Evolutionary conservation across 1,140 invertebrate species (phyloP), one percentile per base, ranked within the genome.

Genomic region (Ceratitis capitata): DNA sequence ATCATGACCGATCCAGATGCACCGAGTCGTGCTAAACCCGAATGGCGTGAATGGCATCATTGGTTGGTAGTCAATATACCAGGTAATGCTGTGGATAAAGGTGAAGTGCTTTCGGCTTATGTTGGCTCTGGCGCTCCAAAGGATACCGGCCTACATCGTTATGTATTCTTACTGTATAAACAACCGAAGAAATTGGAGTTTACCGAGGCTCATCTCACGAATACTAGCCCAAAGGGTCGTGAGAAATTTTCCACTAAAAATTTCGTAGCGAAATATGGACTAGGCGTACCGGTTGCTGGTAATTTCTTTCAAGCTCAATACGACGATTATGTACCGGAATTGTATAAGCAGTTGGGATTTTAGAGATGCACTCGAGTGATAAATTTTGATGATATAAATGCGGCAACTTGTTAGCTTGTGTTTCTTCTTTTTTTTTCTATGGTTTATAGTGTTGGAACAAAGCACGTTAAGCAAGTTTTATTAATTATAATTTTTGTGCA

Each of bases 41-140:
- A 94, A 51, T 95, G 94, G 88, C 93, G 97, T 26, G 97, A 98
- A 93, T 98, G 95, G 95, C 95, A 97, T 88, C 98, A 98, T 91
- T 99, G 98, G 97, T 91, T 98, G 12, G 95, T 99, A 0, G 96
- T 94, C 0, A 99, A 99, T 89, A 98, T 99, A 89, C 97, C 97
- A 4, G 97, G 96, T 29, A 92, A 92, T 86, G 93, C 96, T 45
- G 89, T 98, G 0, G 86, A 88, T 0, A 92, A 95, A 83, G 98
- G 98, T n/a, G 96, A 97, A 86, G 93, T 93, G 42, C 92, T 98
- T 97, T 95, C 95, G 1, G 95, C 94, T 2, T 99, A 98, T 91
- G 92, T 98, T 86, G 97, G 97, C 23, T 94, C 97, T 69, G 97
- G 96, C 26, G 97, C 98, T 1, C 96, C 97, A 10, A 91, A 95